A percentile compares a stretch with the other conserved stretches of the same genome.
phyloP scores from a whole-genome alignment of 2,797 vertebrate genomes.

The Molossus alvarezi region DNA sequence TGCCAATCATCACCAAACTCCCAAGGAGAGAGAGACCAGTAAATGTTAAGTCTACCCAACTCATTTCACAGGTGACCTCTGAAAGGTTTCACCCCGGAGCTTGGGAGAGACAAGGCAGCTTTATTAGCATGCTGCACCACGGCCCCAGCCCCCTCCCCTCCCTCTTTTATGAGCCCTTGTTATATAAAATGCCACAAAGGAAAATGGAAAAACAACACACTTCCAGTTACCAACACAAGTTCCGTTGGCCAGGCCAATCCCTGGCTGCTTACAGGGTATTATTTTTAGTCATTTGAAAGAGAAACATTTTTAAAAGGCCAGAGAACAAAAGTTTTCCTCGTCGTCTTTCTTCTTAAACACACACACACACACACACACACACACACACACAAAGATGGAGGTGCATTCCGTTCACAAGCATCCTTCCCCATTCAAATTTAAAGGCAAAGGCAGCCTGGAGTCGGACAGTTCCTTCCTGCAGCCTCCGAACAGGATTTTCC shows the following conservation, averaged over 20 bases:
- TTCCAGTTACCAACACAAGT: constrained; percentile 71
- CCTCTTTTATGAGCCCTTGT: constrained; percentile 85
- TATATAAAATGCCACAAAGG: constrained; percentile 84
- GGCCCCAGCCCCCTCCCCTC: constrained; percentile 66
- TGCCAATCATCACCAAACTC: constrained; percentile 71
- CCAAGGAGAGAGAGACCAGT: constrained; percentile 43
- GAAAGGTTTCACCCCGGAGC: constrained; percentile 57
- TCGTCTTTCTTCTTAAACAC: constrained; percentile 71
- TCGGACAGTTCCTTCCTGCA: neutral
- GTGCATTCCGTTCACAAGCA: neutral
- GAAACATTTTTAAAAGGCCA: constrained; percentile 63
- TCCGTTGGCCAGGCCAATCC: constrained; percentile 47
- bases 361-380: constrained; percentile 70
- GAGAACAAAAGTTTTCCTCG: constrained; percentile 81
- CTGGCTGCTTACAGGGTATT: constrained; percentile 57
- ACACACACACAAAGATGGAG: constrained; percentile 80
- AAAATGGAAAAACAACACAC: constrained; percentile 48
- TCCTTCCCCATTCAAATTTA: constrained; percentile 59
- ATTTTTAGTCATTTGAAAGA: constrained; percentile 66
- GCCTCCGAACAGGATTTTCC: constrained; percentile 80
- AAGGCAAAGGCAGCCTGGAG: constrained; percentile 54
- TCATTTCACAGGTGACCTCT: constrained; percentile 76
- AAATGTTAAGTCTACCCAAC: constrained; percentile 79
- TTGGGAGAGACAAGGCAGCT: constrained; percentile 78
- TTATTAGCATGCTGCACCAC: constrained; percentile 74